These are phyloP conservation scores for Pangasius larnaudii DNA, from an alignment of 2,797 vertebrate species.

Conservation along the genomic window DNA sequence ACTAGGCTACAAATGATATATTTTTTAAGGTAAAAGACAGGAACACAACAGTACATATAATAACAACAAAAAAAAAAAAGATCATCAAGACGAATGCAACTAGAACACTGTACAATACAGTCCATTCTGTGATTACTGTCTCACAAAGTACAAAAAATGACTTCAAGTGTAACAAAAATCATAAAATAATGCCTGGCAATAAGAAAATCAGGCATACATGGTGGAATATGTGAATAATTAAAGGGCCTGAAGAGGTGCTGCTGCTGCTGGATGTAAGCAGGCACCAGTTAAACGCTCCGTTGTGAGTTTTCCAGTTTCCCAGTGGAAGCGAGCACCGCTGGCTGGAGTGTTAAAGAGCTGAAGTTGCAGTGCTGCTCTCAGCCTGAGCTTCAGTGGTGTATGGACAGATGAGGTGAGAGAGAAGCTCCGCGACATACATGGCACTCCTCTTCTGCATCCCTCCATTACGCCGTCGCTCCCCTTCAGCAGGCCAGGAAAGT, in stretches of 20 bases:
- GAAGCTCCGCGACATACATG: background rate
- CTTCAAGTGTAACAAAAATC: background rate
- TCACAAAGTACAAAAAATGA: background rate
- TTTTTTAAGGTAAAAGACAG: background rate
- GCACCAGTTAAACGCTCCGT: background rate
- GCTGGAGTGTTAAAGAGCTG: background rate
- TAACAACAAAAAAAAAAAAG: background rate
- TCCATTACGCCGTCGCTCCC: conserved; percentile 62
- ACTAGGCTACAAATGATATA: background rate
- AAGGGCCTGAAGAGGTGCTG: background rate
- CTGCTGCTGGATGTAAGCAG: conserved; percentile 11
- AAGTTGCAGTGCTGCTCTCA: conserved; percentile 3
- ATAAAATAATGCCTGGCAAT: background rate
- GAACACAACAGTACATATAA: background rate
- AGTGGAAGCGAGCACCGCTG: background rate
- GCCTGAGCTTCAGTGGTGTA: conserved; percentile 9
- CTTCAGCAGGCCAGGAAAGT: conserved; percentile 90
- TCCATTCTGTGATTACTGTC: background rate
- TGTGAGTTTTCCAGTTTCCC: background rate
- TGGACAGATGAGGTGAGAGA: conserved; percentile 35
- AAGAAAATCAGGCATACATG: conserved; percentile 8
- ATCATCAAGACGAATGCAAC: background rate
- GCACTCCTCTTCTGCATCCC: conserved; percentile 5
- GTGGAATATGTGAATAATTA: conserved; percentile 1
- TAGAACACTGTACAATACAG: background rate